phyloP scores from a whole-genome alignment of 2,888 invertebrate species.

The Brachypalpus laphriformis region DNA sequence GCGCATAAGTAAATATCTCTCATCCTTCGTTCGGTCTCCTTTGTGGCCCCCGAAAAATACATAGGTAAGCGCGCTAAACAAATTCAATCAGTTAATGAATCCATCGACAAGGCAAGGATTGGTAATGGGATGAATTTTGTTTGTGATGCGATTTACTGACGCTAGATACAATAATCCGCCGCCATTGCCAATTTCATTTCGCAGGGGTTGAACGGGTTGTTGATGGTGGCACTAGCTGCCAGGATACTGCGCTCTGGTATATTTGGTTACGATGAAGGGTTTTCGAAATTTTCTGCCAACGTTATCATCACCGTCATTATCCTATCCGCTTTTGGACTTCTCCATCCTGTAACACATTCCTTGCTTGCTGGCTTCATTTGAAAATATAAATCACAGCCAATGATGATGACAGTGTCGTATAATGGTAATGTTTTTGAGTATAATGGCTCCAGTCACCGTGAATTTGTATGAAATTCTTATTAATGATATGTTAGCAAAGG shows the following conservation, averaged over 20 bases:
- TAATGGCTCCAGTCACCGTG: neutral
- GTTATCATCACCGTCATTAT: slow-evolving; percentile 23
- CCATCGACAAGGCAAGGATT: slow-evolving; percentile 55
- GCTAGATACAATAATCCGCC: slow-evolving; percentile 40
- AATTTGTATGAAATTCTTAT: slow-evolving; percentile 4
- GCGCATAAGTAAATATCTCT: slow-evolving; percentile 31
- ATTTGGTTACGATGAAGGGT: slow-evolving; percentile 8
- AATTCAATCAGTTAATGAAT: slow-evolving; percentile 72
- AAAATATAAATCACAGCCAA: slow-evolving; percentile 20
- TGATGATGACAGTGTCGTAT: neutral
- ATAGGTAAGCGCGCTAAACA: slow-evolving; percentile 54
- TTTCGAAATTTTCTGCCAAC: slow-evolving; percentile 28
- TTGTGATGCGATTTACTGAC: slow-evolving; percentile 59
- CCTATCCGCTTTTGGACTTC: slow-evolving; percentile 7
- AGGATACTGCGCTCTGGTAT: neutral
- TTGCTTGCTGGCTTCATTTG: neutral
- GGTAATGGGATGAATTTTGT: slow-evolving; percentile 46
- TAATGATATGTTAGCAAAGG: slow-evolving; percentile 47
- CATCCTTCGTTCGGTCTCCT: neutral
- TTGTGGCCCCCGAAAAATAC: slow-evolving; percentile 21
- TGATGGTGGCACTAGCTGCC: neutral
- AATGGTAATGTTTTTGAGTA: neutral
- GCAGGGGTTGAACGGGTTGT: neutral
- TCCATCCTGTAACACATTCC: neutral
- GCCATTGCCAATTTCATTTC: neutral